Base-by-base conservation (phyloP, 2,888 invertebrate genomes). In the Aspidiotus rigidus region DNA sequence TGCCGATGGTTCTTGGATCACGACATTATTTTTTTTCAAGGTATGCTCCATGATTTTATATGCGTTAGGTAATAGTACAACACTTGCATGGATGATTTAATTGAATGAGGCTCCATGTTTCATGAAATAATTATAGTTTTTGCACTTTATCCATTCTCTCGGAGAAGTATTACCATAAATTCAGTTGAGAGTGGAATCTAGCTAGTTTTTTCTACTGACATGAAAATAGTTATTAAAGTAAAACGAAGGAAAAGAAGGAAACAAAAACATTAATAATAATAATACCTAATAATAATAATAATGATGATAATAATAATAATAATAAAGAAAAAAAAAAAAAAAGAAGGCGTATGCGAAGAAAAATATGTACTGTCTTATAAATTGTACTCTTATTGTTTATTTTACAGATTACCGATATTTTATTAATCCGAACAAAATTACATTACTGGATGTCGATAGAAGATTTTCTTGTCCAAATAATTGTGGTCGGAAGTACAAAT, bases 401-500 rank as follows among this genome's bases (percentile, higher is more conserved):
- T 55, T 55, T 55, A n/a, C 53, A n/a, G 11, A 9, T 55, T 55
- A 55, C 16, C 2, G 6, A 55, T 16, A 55, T 55, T 55, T 15
- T 9, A n/a, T 9, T 16, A 1, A 17, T 15, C 8, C 59, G 39
- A 59, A 16, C 16, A 39, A 28, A 39, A 59, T 9, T 5, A 59
- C 59, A 39, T 59, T 7, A n/a, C 17, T 9, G 56, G 56, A n/a
- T 55, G 15, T 9, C 7, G 56, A 9, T 16, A 15, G 10, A 55
- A 55, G 9, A 13, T 59, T 59, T 13, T 39, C 56, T 9, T 71
- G 70, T 62, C 69, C 69, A 1, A 70, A 71, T 62, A 49, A 56
- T 16, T 71, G 74, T 39, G 73, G 74, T 28, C 67, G 69, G 39
- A 74, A 74, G 64, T 74, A 74, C 41, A 72, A 72, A 40, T 73